Conservation (phyloP, 2,113 vertebrate species). For the Catharus minimus region DNA sequence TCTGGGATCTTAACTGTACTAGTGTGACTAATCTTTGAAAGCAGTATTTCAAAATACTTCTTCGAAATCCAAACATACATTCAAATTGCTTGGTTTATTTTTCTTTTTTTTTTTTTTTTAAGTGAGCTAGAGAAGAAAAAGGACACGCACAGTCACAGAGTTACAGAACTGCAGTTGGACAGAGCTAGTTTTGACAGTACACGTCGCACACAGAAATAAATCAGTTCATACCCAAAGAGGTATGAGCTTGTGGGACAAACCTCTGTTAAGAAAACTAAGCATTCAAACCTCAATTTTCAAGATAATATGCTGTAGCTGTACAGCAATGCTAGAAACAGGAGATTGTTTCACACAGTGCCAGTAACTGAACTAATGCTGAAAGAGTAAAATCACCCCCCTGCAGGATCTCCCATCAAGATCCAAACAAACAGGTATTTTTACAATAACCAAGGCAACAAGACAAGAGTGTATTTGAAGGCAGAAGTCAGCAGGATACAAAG, state of each 20-base stretch:
- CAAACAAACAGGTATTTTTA: not conserved
- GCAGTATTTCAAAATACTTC: not conserved
- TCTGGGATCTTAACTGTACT: not conserved
- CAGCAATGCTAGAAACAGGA: accelerated
- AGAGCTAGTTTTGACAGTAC: not conserved
- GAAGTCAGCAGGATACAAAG: not conserved
- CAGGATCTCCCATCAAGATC: not conserved
- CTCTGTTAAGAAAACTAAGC: not conserved
- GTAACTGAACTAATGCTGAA: not conserved
- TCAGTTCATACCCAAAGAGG: not conserved
- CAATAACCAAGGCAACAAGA: not conserved
- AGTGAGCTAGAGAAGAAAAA: not conserved
- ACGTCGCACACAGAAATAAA: accelerated
- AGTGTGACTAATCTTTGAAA: not conserved
- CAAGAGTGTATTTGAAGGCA: not conserved
- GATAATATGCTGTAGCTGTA: not conserved
- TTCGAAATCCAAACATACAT: not conserved
- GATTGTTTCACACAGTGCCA: not conserved
- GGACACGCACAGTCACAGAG: accelerated
- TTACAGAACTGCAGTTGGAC: not conserved
- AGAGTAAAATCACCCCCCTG: not conserved
- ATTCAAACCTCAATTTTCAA: not conserved
- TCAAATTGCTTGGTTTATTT: not conserved
- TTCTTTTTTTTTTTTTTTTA: not conserved
- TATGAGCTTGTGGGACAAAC: accelerated